These are phyloP conservation scores for Rhyzopertha dominica DNA, from an alignment of 1,140 invertebrate genomes.

Conservation along the genomic window DNA sequence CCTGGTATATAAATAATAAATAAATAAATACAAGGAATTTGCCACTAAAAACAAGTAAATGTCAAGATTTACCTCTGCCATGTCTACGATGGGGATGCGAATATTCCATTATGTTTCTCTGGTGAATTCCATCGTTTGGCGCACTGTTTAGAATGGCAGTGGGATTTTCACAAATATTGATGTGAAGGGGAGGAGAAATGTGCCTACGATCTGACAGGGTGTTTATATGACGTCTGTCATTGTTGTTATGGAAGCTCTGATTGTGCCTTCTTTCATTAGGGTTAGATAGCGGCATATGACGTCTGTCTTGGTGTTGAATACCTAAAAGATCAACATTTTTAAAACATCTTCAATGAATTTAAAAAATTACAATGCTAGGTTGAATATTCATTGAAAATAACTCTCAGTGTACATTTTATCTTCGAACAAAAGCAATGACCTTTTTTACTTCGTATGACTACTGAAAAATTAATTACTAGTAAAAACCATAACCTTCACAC, in stretches of 20 bases:
- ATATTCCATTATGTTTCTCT: slow-evolving; percentile 38
- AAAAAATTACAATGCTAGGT: no score
- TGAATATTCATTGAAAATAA: no score
- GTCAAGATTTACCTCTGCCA: slow-evolving; percentile 32
- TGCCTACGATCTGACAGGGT: slow-evolving; percentile 38
- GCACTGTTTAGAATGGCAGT: slow-evolving; percentile 24
- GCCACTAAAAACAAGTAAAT: no score
- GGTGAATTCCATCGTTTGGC: slow-evolving; percentile 30
- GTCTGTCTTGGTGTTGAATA: slow-evolving; percentile 26
- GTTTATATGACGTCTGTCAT: slow-evolving; percentile 33
- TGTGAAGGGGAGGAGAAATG: slow-evolving; percentile 43
- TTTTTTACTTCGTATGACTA: no score
- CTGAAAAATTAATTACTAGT: no score
- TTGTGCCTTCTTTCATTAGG: slow-evolving; percentile 26
- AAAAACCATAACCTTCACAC: no score
- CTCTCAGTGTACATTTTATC: no score
- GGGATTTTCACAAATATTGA: slow-evolving; percentile 42
- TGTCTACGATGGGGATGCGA: slow-evolving; percentile 38
- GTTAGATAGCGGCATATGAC: slow-evolving; percentile 25
- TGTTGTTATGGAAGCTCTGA: slow-evolving; percentile 18
- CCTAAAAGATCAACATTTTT: slow-evolving; percentile 17
- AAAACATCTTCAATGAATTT: no score
- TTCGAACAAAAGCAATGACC: no score
- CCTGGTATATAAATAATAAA: no score
- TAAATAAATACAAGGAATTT: no score